Base-by-base conservation (phyloP, 2,797 vertebrate genomes). In the Propithecus deckenii region DNA sequence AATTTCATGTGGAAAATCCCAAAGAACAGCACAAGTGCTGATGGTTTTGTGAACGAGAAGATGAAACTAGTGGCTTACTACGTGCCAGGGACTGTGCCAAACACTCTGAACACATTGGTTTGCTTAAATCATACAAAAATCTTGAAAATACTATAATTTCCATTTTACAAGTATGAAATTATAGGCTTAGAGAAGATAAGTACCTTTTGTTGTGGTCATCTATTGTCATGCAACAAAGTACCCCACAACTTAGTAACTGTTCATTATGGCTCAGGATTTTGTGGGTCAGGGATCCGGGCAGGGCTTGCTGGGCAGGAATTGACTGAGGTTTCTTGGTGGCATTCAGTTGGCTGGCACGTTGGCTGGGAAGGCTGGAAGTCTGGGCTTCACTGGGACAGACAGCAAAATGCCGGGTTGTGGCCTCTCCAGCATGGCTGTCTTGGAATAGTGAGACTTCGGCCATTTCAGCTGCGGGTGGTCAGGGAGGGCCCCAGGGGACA, bases 101-200 rank as follows among this genome's bases (percentile, higher is more conserved):
- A 43, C 8, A 14, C 84, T 94, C 52, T 14, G 76, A 83, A 52
- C 30, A 5, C 46, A 41, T 30, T 35, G 48, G 67, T 92, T 79
- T 72, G 9, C 30, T 80, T 92, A 46, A 86, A 94, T 91, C 55
- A 43, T 63, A 74, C 5, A 61, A 11, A 3, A 25, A 41, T 86
- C 79, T 78, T 89, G 32, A 87, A 84, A 89, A 96, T 55, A 35
- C 43, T 65, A 3, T 48, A 71, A 91, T 95, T 95, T 93, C 55
- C 46, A 46, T 76, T 84, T 91, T 61, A n/a, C 35, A 84, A 89
- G 30, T 48, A 38, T 71, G 43, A 79, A 93, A 75, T 84, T 59
- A 55, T 13, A 86, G 86, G 75, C 65, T 71, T 79, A 23, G 32
- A 30, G 15, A 69, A 61, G 80, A 41, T 91, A 63, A 80, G 76